Conservation (phyloP, 2,888 invertebrate genomes). For the Meiosimyza decipiens region DNA sequence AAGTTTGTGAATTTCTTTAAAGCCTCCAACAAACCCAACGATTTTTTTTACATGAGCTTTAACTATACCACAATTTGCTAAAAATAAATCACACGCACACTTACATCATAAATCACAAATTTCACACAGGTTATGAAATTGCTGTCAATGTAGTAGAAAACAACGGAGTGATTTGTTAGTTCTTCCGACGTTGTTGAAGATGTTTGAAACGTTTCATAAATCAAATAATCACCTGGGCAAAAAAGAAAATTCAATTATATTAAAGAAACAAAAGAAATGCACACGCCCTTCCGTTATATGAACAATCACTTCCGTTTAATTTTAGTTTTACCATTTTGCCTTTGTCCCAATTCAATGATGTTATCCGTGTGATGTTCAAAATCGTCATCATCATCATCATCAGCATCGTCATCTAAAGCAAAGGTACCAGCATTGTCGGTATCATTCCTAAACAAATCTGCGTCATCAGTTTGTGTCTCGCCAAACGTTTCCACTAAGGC, state of each 20-base stretch:
- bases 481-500: conserved; percentile 34
- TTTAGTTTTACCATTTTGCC: conserved; percentile 53
- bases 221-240: conserved; percentile 53
- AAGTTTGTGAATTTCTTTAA: too few species aligned
- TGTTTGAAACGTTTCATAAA: conserved; percentile 55
- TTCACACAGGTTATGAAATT: conserved; percentile 56
- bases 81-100: conserved; percentile 40
- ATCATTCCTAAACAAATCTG: conserved; percentile 17
- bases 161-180: conserved; percentile 51
- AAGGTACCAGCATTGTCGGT: conserved; percentile 23
- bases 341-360: conserved; percentile 53
- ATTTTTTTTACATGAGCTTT: too few species aligned
- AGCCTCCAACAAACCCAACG: too few species aligned
- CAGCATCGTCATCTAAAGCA: conserved; percentile 40
- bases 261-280: background rate
- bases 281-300: background rate
- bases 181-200: conserved; percentile 44
- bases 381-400: conserved; percentile 37
- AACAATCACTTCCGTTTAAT: background rate
- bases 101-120: conserved; percentile 58
- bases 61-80: too few species aligned
- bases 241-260: conserved; percentile 18
- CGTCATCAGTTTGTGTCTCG: conserved; percentile 33
- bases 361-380: conserved; percentile 50
- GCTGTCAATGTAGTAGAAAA: conserved; percentile 60